Evolutionary conservation across 2,113 vertebrate species (phyloP).

Genomic region (Lasiurus cinereus): DNA sequence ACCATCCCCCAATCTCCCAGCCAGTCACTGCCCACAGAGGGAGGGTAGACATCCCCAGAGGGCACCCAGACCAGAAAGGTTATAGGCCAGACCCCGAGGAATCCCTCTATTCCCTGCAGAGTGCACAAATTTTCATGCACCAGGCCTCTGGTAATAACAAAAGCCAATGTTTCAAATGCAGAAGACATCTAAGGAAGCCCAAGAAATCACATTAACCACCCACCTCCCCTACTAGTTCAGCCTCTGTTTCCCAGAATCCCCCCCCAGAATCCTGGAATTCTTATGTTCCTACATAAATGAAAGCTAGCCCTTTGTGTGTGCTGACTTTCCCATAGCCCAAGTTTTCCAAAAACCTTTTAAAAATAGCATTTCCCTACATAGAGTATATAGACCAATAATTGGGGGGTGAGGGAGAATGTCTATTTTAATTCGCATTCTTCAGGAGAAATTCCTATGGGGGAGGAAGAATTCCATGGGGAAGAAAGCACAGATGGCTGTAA

Average conservation of each 20-base stretch:
- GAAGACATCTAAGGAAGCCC: neutral
- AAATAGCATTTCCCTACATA: neutral
- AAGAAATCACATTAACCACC: neutral
- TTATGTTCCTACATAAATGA: neutral
- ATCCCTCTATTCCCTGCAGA: accelerated
- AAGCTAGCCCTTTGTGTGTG: neutral
- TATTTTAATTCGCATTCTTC: slow-evolving; percentile 20
- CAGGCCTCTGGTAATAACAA: neutral
- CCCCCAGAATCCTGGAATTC: neutral
- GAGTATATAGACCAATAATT: neutral
- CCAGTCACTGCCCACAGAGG: too few relatives aligned
- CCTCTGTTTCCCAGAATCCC: neutral
- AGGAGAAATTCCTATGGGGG: neutral
- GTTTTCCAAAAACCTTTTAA: neutral
- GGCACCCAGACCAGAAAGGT: too few relatives aligned
- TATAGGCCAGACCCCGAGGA: too few relatives aligned
- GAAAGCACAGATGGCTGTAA: neutral
- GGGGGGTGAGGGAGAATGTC: neutral
- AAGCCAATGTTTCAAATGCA: neutral
- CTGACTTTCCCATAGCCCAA: neutral
- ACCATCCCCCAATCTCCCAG: too few relatives aligned
- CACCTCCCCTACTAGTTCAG: neutral
- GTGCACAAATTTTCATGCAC: too few relatives aligned
- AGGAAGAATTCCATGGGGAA: neutral
- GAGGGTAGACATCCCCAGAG: too few relatives aligned